Conservation (phyloP, 2,113 vertebrate genomes). For the Bothrops jararaca region DNA sequence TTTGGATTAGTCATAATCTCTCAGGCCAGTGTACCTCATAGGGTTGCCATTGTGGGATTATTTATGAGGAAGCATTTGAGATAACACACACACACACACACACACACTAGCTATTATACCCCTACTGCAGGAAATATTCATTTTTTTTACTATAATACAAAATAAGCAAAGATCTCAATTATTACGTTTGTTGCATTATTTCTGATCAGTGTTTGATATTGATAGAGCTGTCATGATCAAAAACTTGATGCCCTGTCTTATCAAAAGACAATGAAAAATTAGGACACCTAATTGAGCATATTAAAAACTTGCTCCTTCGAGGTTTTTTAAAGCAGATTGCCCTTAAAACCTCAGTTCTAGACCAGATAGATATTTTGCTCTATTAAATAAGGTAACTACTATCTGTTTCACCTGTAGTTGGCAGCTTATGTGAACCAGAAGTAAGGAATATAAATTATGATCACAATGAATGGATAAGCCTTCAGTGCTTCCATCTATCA, state of each 20-base stretch:
- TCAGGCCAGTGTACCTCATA: neutral
- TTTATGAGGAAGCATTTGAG: too few species aligned
- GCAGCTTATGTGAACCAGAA: neutral
- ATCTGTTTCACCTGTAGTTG: neutral
- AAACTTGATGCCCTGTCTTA: neutral
- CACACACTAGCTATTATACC: too few species aligned
- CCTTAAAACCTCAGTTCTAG: neutral
- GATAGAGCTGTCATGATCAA: neutral
- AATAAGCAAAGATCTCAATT: neutral
- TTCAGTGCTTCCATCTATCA: neutral
- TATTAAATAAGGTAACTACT: neutral
- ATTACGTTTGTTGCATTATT: neutral
- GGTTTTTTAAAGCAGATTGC: neutral
- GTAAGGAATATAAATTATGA: neutral
- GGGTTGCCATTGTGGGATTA: too few species aligned
- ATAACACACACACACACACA: too few species aligned
- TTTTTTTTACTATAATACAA: neutral
- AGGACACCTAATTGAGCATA: neutral
- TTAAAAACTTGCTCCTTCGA: neutral
- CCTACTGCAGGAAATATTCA: too few species aligned
- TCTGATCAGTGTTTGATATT: neutral
- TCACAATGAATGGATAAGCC: neutral
- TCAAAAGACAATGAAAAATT: neutral
- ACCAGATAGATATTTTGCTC: neutral
- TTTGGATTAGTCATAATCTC: neutral